A percentile compares a stretch with the other conserved stretches of the same genome.
Conservation (phyloP, 2,888 invertebrate genomes). For the Phrixothrix hirtus region DNA sequence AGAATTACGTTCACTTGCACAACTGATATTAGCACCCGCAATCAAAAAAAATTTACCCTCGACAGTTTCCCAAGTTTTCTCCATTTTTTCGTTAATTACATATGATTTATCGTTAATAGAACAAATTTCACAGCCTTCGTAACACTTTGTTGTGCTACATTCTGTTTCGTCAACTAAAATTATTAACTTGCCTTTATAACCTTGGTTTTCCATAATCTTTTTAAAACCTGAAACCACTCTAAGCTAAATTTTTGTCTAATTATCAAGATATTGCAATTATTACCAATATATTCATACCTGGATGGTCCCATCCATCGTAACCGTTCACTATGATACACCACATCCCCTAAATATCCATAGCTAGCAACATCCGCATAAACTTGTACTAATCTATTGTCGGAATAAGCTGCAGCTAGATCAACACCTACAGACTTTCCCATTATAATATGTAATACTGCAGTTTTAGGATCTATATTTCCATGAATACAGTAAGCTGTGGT, state of each 20-base stretch:
- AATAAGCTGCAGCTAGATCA: slow-evolving; percentile 75
- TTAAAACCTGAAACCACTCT: slow-evolving; percentile 59
- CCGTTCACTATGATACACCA: slow-evolving; percentile 76
- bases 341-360: slow-evolving; percentile 86
- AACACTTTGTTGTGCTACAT: slow-evolving; percentile 56
- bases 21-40: slow-evolving; percentile 77
- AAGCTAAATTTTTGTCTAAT: background rate
- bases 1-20: slow-evolving; percentile 73
- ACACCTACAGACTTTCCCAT: slow-evolving; percentile 73
- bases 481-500: slow-evolving; percentile 78
- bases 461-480: slow-evolving; percentile 77
- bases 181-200: slow-evolving; percentile 68
- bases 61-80: slow-evolving; percentile 61
- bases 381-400: slow-evolving; percentile 62
- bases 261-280: too few species aligned
- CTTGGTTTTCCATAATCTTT: slow-evolving; percentile 64
- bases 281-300: slow-evolving; percentile 78
- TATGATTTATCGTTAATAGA: too few species aligned
- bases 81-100: slow-evolving; percentile 14
- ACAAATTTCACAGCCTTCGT: slow-evolving; percentile 59
- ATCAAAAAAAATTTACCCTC: slow-evolving; percentile 76
- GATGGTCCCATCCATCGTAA: slow-evolving; percentile 86
- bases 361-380: slow-evolving; percentile 80
- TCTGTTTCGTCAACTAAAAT: slow-evolving; percentile 58
- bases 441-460: slow-evolving; percentile 79